These are phyloP conservation scores for Myotis daubentonii DNA, from an alignment of 2,797 vertebrate species.

Conservation along the genomic window DNA sequence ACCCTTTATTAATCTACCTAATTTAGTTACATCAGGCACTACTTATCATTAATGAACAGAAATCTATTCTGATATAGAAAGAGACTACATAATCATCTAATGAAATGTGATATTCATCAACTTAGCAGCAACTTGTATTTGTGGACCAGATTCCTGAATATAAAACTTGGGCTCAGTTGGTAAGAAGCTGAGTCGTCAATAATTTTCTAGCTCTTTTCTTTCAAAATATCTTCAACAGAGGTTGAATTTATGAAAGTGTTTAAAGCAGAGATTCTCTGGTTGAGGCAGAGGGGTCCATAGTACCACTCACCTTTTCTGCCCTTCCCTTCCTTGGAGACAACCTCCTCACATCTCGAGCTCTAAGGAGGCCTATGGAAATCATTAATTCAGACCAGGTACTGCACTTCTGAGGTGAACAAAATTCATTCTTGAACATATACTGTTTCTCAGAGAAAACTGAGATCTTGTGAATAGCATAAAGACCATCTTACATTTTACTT, in stretches of 20 bases:
- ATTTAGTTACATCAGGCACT: slow-evolving; percentile 52
- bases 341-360: not conserved
- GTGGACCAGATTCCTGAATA: not conserved
- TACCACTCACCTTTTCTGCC: not conserved
- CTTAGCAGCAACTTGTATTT: slow-evolving; percentile 45
- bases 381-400: not conserved
- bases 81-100: slow-evolving; percentile 41
- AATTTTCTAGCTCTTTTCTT: slow-evolving; percentile 13
- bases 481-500: not conserved
- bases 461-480: not conserved
- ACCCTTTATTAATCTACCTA: slow-evolving; percentile 67
- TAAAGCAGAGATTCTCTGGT: not conserved
- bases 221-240: slow-evolving; percentile 18
- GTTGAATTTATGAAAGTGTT: slow-evolving; percentile 6
- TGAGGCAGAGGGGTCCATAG: not conserved
- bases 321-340: not conserved
- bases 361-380: not conserved
- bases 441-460: slow-evolving; percentile 21
- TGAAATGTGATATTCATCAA: slow-evolving; percentile 44
- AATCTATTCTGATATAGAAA: slow-evolving; percentile 51
- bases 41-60: slow-evolving; percentile 56
- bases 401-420: not conserved
- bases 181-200: not conserved
- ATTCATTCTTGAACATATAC: not conserved
- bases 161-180: slow-evolving; percentile 13